Conservation (phyloP, 1,140 invertebrate species). For the Drosophila bocqueti region DNA sequence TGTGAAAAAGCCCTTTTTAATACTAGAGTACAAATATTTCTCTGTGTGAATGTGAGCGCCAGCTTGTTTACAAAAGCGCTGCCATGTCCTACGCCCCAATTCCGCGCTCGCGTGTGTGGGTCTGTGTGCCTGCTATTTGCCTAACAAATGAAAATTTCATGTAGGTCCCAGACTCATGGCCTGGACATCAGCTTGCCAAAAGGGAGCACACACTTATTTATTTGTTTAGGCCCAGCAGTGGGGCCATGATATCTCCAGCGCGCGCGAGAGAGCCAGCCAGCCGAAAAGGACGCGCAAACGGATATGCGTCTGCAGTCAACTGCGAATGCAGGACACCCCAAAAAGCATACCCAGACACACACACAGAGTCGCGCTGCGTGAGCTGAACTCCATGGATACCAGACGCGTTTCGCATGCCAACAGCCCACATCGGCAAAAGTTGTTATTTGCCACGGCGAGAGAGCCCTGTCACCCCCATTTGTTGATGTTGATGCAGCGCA, state of each 20-base stretch:
- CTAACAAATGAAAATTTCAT: conserved; percentile 83
- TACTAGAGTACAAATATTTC: neutral
- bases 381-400: conserved; percentile 43
- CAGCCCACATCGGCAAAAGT: conserved; percentile 43
- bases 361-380: conserved; percentile 12
- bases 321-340: conserved; percentile 58
- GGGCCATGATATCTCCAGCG: conserved; percentile 56
- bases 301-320: conserved; percentile 78
- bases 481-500: conserved; percentile 35
- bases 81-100: conserved; percentile 44
- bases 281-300: conserved; percentile 62
- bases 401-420: conserved; percentile 61
- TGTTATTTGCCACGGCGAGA: conserved; percentile 42
- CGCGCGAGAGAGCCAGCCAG: conserved; percentile 14
- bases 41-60: conserved; percentile 19
- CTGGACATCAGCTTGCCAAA: conserved; percentile 76
- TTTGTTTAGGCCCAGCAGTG: conserved; percentile 79
- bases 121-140: conserved; percentile 66
- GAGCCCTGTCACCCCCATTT: conserved; percentile 12
- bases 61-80: conserved; percentile 60
- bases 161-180: conserved; percentile 46
- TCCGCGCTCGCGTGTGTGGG: conserved; percentile 32
- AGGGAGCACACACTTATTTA: conserved; percentile 75
- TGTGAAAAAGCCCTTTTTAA: no score
- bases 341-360: conserved; percentile 18